Evolutionary conservation across 2,113 vertebrate genomes (phyloP).

Genomic region (Cephalopterus ornatus): DNA sequence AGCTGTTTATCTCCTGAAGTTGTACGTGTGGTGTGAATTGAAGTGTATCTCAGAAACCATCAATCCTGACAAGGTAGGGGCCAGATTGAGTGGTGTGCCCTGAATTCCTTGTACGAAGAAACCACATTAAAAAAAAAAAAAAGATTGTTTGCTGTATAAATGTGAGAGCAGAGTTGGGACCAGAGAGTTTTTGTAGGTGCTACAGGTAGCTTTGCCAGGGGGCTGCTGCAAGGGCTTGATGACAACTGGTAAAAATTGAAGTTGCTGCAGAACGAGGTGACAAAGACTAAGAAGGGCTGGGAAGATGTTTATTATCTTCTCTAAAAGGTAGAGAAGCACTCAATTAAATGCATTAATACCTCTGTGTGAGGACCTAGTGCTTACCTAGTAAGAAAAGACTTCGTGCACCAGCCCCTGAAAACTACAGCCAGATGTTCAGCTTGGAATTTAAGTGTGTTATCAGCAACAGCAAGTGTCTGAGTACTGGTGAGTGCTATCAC

Average conservation of each 20-base stretch:
- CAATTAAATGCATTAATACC: background rate
- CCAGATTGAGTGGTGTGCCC: accelerated
- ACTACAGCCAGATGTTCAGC: background rate
- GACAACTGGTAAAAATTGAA: background rate
- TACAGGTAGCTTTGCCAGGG: background rate
- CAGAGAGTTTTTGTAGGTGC: background rate
- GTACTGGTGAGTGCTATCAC: background rate
- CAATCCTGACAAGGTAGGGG: background rate
- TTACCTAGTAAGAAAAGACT: background rate
- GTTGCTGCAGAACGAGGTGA: background rate
- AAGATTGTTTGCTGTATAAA: background rate
- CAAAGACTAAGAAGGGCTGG: background rate
- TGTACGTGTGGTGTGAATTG: background rate
- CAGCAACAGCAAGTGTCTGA: background rate
- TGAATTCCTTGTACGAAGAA: background rate
- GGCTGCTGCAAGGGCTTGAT: background rate
- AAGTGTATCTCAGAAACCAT: background rate
- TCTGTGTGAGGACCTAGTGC: background rate
- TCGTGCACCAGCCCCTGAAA: background rate
- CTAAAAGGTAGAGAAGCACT: background rate
- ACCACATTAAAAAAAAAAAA: background rate
- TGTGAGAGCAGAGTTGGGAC: background rate
- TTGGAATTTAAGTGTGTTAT: background rate
- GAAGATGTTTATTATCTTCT: background rate
- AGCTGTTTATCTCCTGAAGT: background rate